A percentile compares a stretch with the other conserved stretches of the same genome.
These are phyloP conservation scores for Phaonia tiefii DNA, from an alignment of 2,888 invertebrate genomes.

Conservation along the genomic window DNA sequence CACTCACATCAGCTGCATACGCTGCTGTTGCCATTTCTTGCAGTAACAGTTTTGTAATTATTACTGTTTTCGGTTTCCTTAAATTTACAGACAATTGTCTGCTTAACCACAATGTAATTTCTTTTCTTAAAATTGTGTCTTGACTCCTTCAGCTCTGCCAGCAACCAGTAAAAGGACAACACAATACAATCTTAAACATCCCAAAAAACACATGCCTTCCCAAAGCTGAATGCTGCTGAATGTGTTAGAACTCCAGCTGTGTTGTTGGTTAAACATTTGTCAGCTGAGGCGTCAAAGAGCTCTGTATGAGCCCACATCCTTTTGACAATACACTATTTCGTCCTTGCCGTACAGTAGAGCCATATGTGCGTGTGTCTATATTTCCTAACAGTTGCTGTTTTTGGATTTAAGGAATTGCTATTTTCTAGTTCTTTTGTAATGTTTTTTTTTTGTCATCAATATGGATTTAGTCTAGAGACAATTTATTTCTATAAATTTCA, in stretches of 20 bases:
- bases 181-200: no score
- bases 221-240: constrained; percentile 3
- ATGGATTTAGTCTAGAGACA: not conserved
- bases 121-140: constrained; percentile 14
- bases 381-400: constrained; percentile 20
- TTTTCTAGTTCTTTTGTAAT: constrained; percentile 13
- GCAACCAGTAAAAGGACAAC: constrained; percentile 9
- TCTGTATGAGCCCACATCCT: constrained; percentile 67
- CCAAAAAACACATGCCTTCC: constrained; percentile 23
- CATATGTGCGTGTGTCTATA: not conserved
- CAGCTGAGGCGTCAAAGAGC: constrained; percentile 63
- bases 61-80: constrained; percentile 21
- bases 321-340: constrained; percentile 22
- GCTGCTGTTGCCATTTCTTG: constrained; percentile 71
- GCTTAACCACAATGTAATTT: constrained; percentile 21
- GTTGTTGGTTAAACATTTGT: constrained; percentile 67
- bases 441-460: no score
- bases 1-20: constrained; percentile 56
- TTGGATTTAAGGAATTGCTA: constrained; percentile 35
- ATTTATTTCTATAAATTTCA: constrained; percentile 20
- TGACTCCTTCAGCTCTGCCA: constrained; percentile 23
- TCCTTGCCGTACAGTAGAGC: constrained; percentile 3
- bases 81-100: constrained; percentile 21
- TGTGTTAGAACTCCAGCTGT: constrained; percentile 70
- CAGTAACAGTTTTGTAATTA: constrained; percentile 8